These are phyloP conservation scores for Xiphophorus birchmanni DNA, from an alignment of 2,797 vertebrate species.

Conservation along the genomic window DNA sequence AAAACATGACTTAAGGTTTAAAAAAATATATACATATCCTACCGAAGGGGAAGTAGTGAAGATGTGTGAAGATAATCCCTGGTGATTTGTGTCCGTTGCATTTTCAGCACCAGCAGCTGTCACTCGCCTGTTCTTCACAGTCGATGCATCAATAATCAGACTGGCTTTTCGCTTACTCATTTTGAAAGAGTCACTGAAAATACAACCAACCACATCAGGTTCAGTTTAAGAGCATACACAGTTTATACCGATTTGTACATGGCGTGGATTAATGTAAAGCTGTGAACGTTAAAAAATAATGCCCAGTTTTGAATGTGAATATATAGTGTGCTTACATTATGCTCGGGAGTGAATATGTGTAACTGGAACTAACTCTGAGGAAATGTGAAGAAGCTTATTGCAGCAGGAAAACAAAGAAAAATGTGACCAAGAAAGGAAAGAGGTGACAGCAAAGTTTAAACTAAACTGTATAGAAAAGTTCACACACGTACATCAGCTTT, in stretches of 20 bases:
- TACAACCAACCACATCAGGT: neutral
- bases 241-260: neutral
- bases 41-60: conserved; percentile 26
- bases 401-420: neutral
- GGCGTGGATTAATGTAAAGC: neutral
- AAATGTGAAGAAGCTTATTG: neutral
- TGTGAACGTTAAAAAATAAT: neutral
- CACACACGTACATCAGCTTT: neutral
- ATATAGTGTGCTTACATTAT: neutral
- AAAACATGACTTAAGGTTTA: neutral
- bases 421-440: neutral
- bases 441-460: neutral
- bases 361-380: neutral
- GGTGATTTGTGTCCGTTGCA: conserved; percentile 4
- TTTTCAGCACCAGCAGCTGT: conserved; percentile 9
- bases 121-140: conserved; percentile 33
- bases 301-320: neutral
- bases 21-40: neutral
- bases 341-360: neutral
- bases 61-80: conserved; percentile 1
- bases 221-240: neutral
- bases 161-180: conserved; percentile 58
- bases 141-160: conserved; percentile 12
- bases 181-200: conserved; percentile 44
- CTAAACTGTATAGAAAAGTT: neutral